Evolutionary conservation across 30 jellyfish, hydroid and myxozoan species (phyloP), one percentile per base, ranked within the genome.

Genomic region (Nemopilema nomurai): DNA sequence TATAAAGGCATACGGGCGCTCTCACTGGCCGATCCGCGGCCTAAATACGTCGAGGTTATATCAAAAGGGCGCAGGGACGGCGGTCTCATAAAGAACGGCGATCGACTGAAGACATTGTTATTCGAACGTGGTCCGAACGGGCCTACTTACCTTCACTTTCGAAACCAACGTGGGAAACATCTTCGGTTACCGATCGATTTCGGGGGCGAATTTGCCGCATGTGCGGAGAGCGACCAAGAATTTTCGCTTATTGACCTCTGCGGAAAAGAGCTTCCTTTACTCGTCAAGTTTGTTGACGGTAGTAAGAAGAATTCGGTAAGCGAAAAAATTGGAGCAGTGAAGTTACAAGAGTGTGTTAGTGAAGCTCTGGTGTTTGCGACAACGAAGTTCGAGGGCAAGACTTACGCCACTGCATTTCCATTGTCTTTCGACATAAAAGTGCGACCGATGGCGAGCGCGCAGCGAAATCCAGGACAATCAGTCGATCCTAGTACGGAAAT

Each of bases 81-180:
- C 8, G 82, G 57, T 22, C 57, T 51, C 24, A 69, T 87, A 6
- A 74, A 70, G 20, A 88, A 49, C 25, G 98, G 97, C n/a, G 98
- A 93, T 67, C 76, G 97, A 31, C 67, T 93, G 85, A 93, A 93
- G 64, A 95, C 88, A 1, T 88, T 93, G 68, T 50, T 93, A 31
- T 84, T 89, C 8, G 98, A 93, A 51, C 79, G 91, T 64, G 86
- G 84, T 28, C 90, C 89, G 22, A 32, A 74, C 26, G 96, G 92
- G 71, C 98, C 98, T n/a, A 81, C 96, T 20, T 84, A 20, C 71
- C 80, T 93, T 30, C 98, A 93, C 62, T 85, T 88, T 72, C 63
- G 98, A 65, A 84, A 81, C 82, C 88, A 96, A 64, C 41, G 82
- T 16, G 98, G 98, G 26, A 93, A 93, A 79, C 98, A 93, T 77